Evolutionary conservation across 2,113 vertebrate genomes (phyloP), one percentile per base, ranked within the genome.

Genomic region (Morone chrysops): DNA sequence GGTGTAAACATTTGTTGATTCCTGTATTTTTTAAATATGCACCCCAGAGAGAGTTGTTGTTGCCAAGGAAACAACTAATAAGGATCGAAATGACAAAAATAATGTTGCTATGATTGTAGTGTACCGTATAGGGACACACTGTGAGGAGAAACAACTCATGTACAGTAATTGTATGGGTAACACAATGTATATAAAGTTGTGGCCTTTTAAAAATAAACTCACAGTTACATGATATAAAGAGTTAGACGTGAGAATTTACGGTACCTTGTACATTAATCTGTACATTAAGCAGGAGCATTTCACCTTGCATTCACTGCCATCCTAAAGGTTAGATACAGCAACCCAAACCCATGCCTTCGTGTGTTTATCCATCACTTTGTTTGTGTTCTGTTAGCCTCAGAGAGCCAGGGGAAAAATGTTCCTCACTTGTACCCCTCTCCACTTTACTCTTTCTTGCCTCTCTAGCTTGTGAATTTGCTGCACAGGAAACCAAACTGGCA

Each of bases 401-500:
- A 25, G 43, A 25, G 13, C 18, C 2, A 4, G 14, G 20, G 40
- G 17, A 63, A 53, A 70, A 40, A 31, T 25, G 13, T 67, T 70
- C 61, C n/a, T 36, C 31, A 20, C 38, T 31, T 36, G 8, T 25
- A 57, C 12, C 10, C 36, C 18, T 47, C 50, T 54, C 56, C 63
- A 60, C 31, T 61, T 75, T n/a, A 17, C 25, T 43, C 62, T 57
- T 8, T 20, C 68, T 11, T 25, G 54, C 60, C 14, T 53, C 45
- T 6, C 38, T 0, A 47, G 72, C 48, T 53, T 53, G 62, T 60
- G 63, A 45, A 36, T 67, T 53, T 31, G 16, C 53, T 43, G 53
- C 68, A 66, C 50, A 69, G 51, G 22, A 61, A 80, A 77, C 17
- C 31, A 48, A 79, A 54, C 20, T 68, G 69, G 38, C 68, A 56